Evolutionary conservation across 2,797 vertebrate genomes (phyloP).

Genomic region (Jordanella pulchra): DNA sequence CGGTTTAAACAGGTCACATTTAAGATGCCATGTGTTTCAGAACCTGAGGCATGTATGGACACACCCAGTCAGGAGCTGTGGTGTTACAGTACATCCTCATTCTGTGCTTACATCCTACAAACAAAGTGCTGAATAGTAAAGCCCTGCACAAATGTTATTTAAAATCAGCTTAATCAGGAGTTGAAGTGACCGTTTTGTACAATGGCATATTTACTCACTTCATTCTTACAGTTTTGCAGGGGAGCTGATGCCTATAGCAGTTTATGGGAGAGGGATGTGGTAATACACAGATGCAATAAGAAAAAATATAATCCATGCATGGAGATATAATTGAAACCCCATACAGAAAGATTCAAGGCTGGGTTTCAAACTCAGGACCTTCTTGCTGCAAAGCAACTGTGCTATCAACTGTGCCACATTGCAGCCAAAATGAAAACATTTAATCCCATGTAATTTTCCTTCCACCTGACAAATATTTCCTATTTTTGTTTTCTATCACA

Average conservation of each 20-base stretch:
- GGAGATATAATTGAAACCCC: no score
- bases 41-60: background rate
- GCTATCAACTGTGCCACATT: no score
- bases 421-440: no score
- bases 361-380: no score
- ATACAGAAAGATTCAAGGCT: no score
- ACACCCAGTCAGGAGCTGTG: background rate
- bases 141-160: conserved; percentile 29
- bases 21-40: conserved; percentile 3
- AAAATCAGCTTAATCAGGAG: conserved; percentile 5
- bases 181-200: background rate
- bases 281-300: no score
- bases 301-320: no score
- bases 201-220: conserved; percentile 11
- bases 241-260: no score
- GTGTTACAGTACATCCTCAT: conserved; percentile 19
- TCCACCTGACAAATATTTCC: background rate
- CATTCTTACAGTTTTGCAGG: no score
- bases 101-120: conserved; percentile 25
- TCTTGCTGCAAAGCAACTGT: no score
- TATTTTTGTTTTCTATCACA: no score
- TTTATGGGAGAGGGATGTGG: no score
- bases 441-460: background rate
- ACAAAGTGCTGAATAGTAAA: conserved; percentile 7
- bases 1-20: background rate